These are phyloP conservation scores for Zaprionus nigranus DNA, from an alignment of 1,140 invertebrate genomes.

Conservation along the genomic window DNA sequence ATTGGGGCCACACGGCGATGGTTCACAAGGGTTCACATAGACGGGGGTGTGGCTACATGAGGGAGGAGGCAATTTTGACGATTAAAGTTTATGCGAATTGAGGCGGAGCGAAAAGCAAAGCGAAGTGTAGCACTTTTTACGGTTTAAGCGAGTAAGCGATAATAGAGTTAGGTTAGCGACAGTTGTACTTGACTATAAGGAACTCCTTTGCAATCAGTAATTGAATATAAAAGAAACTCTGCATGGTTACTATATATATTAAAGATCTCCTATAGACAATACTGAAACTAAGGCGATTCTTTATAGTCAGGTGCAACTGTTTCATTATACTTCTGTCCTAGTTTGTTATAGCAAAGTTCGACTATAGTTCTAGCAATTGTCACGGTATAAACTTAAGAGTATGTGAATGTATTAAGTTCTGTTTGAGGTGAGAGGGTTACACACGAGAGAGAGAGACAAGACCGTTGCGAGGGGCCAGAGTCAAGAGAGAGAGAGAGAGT, in stretches of 20 bases:
- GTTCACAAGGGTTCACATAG: slow-evolving; percentile 90
- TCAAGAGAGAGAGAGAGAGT: neutral
- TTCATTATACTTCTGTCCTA: neutral
- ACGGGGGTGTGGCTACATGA: slow-evolving; percentile 83
- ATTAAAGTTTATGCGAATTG: neutral
- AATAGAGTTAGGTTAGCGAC: neutral
- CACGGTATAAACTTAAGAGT: neutral
- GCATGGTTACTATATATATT: neutral
- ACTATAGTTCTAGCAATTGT: slow-evolving; percentile 27
- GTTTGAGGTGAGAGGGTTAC: slow-evolving; percentile 9
- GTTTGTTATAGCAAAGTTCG: slow-evolving; percentile 2
- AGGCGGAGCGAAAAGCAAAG: slow-evolving; percentile 46
- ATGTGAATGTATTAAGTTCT: slow-evolving; percentile 9
- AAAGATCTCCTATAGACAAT: neutral
- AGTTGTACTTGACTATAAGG: neutral
- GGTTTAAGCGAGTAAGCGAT: slow-evolving; percentile 28
- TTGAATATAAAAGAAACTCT: neutral
- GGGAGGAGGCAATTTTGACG: slow-evolving; percentile 10
- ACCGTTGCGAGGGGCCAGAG: neutral
- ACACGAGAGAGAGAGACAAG: neutral
- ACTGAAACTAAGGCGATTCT: neutral
- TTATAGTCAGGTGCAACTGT: neutral
- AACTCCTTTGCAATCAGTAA: neutral
- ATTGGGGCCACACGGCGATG: slow-evolving; percentile 89
- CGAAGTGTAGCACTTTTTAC: slow-evolving; percentile 32